These are phyloP conservation scores for Anoplopoma fimbria DNA, from an alignment of 2,113 vertebrate genomes.

Conservation along the genomic window DNA sequence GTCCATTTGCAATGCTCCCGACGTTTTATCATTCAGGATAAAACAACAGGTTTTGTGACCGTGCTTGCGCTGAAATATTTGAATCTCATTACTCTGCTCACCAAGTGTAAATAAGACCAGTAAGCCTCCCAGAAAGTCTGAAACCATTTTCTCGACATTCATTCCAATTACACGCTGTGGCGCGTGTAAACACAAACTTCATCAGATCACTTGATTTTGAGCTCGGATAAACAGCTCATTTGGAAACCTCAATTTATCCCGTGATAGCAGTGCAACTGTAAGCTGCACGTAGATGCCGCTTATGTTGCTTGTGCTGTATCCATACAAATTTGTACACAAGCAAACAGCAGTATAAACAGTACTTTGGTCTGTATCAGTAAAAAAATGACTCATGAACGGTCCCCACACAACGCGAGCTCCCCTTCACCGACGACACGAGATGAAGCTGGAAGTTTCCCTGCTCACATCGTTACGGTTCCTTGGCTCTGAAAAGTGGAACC, in stretches of 20 bases:
- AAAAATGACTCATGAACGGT: not conserved
- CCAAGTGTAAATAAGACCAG: conserved; percentile 28
- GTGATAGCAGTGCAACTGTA: not conserved
- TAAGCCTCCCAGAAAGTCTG: conserved; percentile 1
- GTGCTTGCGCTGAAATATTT: not conserved
- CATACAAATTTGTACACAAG: not conserved
- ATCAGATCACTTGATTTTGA: conserved; percentile 40
- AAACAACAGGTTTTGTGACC: not conserved
- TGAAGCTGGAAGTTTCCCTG: not conserved
- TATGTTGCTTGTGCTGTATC: not conserved
- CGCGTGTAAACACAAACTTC: conserved; percentile 39
- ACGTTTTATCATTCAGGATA: not conserved
- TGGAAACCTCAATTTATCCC: conserved; percentile 22
- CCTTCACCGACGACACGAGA: not conserved
- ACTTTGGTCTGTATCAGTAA: not conserved
- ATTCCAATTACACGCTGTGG: conserved; percentile 38
- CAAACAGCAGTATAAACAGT: not conserved
- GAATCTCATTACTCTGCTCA: conserved; percentile 21
- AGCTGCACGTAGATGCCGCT: not conserved
- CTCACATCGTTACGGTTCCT: not conserved
- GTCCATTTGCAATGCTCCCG: not conserved
- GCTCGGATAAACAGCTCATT: conserved; percentile 43
- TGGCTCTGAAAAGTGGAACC: conserved; percentile 28
- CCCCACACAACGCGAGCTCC: not conserved
- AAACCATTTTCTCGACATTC: conserved; percentile 17